Conservation (phyloP, 2,113 vertebrate species). For the Macheiramphus alcinus region DNA sequence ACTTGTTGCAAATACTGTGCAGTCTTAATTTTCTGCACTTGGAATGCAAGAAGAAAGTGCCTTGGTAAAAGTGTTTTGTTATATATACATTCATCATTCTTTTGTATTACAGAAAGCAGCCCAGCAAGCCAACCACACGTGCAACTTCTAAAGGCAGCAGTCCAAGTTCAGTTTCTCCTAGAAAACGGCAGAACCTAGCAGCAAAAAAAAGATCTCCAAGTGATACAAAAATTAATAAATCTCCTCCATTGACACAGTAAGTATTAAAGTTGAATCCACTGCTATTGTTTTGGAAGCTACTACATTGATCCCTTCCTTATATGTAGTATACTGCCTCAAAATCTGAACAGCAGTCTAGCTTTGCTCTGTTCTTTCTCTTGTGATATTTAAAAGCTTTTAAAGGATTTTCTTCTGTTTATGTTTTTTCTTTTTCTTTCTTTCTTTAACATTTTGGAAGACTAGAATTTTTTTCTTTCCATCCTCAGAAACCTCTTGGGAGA, state of each 20-base stretch:
- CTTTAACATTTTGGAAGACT: neutral
- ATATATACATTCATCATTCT: neutral
- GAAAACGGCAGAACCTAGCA: slow-evolving; percentile 58
- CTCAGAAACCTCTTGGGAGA: neutral
- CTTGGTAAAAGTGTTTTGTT: neutral
- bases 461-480: neutral
- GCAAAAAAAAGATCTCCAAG: slow-evolving; percentile 55
- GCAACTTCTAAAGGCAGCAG: slow-evolving; percentile 73
- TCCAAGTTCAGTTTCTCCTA: slow-evolving; percentile 64
- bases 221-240: slow-evolving; percentile 60
- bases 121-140: slow-evolving; percentile 73
- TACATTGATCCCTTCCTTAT: neutral
- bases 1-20: neutral
- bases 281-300: neutral
- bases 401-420: slow-evolving; percentile 3
- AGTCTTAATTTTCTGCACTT: neutral
- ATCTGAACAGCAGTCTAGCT: neutral
- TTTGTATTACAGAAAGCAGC: slow-evolving; percentile 72
- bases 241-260: slow-evolving; percentile 63
- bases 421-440: neutral
- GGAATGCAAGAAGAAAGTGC: neutral
- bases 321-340: neutral
- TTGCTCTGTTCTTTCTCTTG: neutral
- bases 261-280: slow-evolving; percentile 43
- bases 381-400: slow-evolving; percentile 29